These are phyloP conservation scores for Torymus aiolomorphi DNA, from an alignment of 2,888 invertebrate genomes.

Conservation along the genomic window DNA sequence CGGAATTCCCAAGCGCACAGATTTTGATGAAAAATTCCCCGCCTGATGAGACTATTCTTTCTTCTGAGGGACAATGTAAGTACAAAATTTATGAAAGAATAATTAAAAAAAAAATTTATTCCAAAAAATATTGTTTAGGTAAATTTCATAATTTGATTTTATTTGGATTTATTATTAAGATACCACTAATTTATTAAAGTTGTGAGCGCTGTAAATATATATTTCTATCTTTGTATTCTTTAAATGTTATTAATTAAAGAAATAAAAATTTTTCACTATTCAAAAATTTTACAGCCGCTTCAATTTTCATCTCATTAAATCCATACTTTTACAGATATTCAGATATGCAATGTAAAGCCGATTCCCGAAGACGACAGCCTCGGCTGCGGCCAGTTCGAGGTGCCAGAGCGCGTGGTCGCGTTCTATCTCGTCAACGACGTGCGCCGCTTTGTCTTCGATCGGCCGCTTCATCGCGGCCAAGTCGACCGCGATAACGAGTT, in stretches of 20 bases:
- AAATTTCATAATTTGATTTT: too few species aligned
- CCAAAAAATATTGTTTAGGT: too few species aligned
- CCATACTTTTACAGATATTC: slow-evolving; percentile 82
- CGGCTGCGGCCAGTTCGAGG: slow-evolving; percentile 79
- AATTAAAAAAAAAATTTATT: too few species aligned
- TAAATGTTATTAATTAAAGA: too few species aligned
- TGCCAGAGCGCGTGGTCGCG: slow-evolving; percentile 90
- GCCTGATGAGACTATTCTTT: slow-evolving; percentile 90
- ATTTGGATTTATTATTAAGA: too few species aligned
- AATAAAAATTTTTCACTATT: too few species aligned
- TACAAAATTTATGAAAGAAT: background rate
- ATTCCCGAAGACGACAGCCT: slow-evolving; percentile 83
- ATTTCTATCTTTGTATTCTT: too few species aligned
- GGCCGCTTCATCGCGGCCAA: slow-evolving; percentile 91
- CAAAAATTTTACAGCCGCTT: too few species aligned
- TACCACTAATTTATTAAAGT: too few species aligned
- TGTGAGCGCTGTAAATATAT: too few species aligned
- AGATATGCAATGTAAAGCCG: slow-evolving; percentile 95
- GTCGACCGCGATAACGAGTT: slow-evolving; percentile 97
- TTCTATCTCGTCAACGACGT: slow-evolving; percentile 96
- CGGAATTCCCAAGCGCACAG: slow-evolving; percentile 96
- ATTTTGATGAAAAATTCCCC: slow-evolving; percentile 93
- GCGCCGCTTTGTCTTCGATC: slow-evolving; percentile 91
- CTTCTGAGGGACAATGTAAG: slow-evolving; percentile 90
- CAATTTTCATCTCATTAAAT: too few species aligned